Percentiles rank a stretch among this genome's conserved stretches.
These are phyloP conservation scores for Chorisops tibialis DNA, from an alignment of 2,888 invertebrate genomes.

Conservation along the genomic window DNA sequence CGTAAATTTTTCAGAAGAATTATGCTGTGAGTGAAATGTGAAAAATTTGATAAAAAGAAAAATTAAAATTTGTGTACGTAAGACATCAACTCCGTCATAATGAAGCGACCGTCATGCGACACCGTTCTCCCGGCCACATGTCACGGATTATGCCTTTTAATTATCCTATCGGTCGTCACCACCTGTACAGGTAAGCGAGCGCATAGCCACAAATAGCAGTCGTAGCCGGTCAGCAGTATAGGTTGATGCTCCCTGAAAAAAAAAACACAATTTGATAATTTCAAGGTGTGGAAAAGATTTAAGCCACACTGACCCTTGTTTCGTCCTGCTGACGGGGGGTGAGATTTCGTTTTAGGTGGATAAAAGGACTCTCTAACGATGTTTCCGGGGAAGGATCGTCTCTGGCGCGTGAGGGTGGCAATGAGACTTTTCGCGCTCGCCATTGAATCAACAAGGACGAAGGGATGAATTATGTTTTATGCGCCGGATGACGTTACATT, in stretches of 20 bases:
- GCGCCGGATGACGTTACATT: too few relatives aligned
- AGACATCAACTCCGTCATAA: slow-evolving; percentile 3
- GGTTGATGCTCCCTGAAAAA: slow-evolving; percentile 14
- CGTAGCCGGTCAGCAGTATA: background rate
- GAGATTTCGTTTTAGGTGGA: background rate
- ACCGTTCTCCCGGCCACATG: slow-evolving; percentile 24
- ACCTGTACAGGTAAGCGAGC: slow-evolving; percentile 30
- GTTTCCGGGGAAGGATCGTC: background rate
- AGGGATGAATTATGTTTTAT: too few relatives aligned
- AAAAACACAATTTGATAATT: slow-evolving; percentile 22
- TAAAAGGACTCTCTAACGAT: slow-evolving; percentile 1
- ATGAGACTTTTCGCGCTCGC: too few relatives aligned
- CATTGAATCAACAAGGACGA: too few relatives aligned
- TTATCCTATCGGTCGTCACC: slow-evolving; percentile 27
- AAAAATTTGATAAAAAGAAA: background rate
- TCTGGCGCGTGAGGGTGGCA: too few relatives aligned
- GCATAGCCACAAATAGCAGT: too few relatives aligned
- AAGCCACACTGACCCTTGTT: slow-evolving; percentile 14
- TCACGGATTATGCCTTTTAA: slow-evolving; percentile 31
- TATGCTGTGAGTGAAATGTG: slow-evolving; percentile 13
- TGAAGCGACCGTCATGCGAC: slow-evolving; percentile 15
- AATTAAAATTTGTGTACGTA: slow-evolving; percentile 7
- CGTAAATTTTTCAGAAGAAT: background rate
- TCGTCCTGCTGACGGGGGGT: background rate
- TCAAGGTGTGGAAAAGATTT: slow-evolving; percentile 32